Evolutionary conservation across 2,888 invertebrate genomes (phyloP).

Genomic region (Leucoma salicis): DNA sequence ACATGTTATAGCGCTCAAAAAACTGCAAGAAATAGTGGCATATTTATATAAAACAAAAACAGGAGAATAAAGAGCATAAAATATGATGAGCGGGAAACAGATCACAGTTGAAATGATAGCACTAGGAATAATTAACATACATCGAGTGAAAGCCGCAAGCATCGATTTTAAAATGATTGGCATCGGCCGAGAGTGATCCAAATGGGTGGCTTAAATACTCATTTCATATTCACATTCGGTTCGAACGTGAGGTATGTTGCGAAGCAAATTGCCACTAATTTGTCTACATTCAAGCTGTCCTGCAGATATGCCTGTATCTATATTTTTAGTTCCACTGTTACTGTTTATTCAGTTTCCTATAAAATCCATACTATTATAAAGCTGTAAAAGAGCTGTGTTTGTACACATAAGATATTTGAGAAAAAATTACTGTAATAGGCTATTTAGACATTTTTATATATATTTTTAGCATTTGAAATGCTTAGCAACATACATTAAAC

Average conservation of each 20-base stretch:
- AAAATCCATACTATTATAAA: too few relatives aligned
- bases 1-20: too few relatives aligned
- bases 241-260: constrained; percentile 51
- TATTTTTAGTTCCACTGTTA: constrained; percentile 21
- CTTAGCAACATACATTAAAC: too few relatives aligned
- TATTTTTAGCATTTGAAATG: too few relatives aligned
- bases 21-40: constrained; percentile 16
- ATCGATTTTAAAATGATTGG: constrained; percentile 72
- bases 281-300: constrained; percentile 62
- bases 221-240: constrained; percentile 76
- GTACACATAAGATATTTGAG: too few relatives aligned
- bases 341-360: constrained; percentile 15
- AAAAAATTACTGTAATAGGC: too few relatives aligned
- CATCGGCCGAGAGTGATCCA: constrained; percentile 68
- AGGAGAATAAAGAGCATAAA: constrained; percentile 33
- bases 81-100: constrained; percentile 30
- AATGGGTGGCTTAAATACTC: constrained; percentile 73
- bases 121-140: constrained; percentile 49
- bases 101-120: constrained; percentile 32
- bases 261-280: constrained; percentile 71
- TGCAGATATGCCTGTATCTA: constrained; percentile 25
- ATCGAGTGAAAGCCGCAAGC: constrained; percentile 59
- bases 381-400: too few relatives aligned
- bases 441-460: too few relatives aligned
- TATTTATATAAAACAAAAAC: constrained; percentile 25